Percentiles rank a stretch among this genome's conserved stretches.
phyloP scores from a whole-genome alignment of 2,797 vertebrate genomes.

The Coendou prehensilis region DNA sequence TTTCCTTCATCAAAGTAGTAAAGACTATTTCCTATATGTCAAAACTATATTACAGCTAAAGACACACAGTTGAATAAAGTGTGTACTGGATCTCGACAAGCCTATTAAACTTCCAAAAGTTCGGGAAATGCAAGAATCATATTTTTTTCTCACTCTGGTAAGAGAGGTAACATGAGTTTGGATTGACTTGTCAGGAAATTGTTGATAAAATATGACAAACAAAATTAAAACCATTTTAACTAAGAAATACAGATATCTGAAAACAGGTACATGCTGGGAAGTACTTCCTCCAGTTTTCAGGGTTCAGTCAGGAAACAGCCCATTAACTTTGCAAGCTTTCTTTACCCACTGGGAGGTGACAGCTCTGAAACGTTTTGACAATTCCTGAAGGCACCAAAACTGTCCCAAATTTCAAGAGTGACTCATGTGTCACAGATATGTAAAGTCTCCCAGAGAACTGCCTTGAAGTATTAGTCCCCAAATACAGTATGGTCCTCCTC shows the following conservation, averaged over 20 bases:
- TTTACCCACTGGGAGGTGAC: not conserved
- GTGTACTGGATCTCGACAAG: not conserved
- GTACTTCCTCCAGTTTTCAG: conserved; percentile 55
- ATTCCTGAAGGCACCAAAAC: not conserved
- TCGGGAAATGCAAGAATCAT: not conserved
- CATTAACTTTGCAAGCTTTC: conserved; percentile 70
- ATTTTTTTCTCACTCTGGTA: not conserved
- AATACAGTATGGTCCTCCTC: not conserved
- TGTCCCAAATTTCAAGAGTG: conserved; percentile 38
- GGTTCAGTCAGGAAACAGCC: conserved; percentile 48
- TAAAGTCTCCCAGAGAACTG: not conserved
- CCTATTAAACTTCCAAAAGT: not conserved
- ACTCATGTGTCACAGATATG: conserved; percentile 27
- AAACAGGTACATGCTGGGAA: conserved; percentile 46
- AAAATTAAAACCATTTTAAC: conserved; percentile 62
- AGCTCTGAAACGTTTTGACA: conserved; percentile 64
- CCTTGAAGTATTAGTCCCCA: not conserved
- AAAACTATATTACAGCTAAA: conserved; percentile 13
- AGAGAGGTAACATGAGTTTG: not conserved
- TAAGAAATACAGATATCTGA: conserved; percentile 55
- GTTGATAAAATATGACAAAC: conserved; percentile 46
- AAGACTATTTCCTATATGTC: not conserved
- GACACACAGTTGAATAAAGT: not conserved
- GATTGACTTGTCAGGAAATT: not conserved
- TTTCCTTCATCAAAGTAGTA: not conserved